Evolutionary conservation across 2,113 vertebrate species (phyloP).

Genomic region (Deroptyus accipitrinus): DNA sequence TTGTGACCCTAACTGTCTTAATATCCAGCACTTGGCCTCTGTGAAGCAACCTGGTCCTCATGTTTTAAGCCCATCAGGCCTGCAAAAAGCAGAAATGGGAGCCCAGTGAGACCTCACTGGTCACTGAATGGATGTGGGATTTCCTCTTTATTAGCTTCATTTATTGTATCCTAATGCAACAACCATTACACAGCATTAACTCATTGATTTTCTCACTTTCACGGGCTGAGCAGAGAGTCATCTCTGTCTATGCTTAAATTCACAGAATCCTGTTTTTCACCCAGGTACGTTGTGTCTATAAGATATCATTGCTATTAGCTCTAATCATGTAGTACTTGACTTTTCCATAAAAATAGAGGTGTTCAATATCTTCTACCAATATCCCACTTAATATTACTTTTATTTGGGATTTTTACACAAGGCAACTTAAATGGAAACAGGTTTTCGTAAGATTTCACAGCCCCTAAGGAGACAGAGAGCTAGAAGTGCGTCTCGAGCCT

Average conservation of each 20-base stretch:
- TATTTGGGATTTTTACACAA: slow-evolving; percentile 5
- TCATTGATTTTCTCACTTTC: not conserved
- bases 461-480: slow-evolving; percentile 35
- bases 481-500: slow-evolving; percentile 62
- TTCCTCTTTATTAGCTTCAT: not conserved
- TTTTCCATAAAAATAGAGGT: not conserved
- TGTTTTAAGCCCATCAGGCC: not conserved
- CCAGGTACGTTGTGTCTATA: not conserved
- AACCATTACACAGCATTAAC: not conserved
- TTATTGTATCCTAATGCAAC: not conserved
- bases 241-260: not conserved
- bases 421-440: not conserved
- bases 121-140: not conserved
- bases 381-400: not conserved
- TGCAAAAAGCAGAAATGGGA: not conserved
- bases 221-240: not conserved
- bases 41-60: not conserved
- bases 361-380: not conserved
- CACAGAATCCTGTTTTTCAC: not conserved
- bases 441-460: slow-evolving; percentile 47
- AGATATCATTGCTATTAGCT: not conserved
- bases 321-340: fast-evolving
- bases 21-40: not conserved
- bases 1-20: not conserved
- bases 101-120: not conserved